These are phyloP conservation scores for Oryzias celebensis DNA, from an alignment of 2,113 vertebrate genomes.

Conservation along the genomic window DNA sequence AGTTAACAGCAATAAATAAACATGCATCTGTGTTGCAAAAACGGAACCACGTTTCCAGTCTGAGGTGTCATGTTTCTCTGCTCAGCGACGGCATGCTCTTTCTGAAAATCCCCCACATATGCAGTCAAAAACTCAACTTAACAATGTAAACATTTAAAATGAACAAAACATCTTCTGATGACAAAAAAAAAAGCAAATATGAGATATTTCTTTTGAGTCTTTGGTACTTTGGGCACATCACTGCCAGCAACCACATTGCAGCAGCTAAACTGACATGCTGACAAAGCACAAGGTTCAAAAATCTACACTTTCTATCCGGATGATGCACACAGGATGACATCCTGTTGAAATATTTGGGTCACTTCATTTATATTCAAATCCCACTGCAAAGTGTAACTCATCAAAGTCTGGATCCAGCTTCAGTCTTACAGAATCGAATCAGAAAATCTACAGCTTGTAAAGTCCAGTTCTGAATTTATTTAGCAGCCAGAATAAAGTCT, in stretches of 20 bases:
- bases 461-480: too few species aligned
- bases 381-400: too few species aligned
- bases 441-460: too few species aligned
- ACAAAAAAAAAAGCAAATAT: slow-evolving; percentile 22
- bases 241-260: slow-evolving; percentile 4
- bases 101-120: slow-evolving; percentile 3
- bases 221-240: slow-evolving; percentile 53
- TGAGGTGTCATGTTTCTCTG: slow-evolving; percentile 15
- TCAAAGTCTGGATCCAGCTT: too few species aligned
- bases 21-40: slow-evolving; percentile 57
- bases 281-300: background rate
- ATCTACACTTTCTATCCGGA: slow-evolving; percentile 16
- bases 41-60: slow-evolving; percentile 31
- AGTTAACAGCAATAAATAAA: slow-evolving; percentile 55
- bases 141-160: slow-evolving; percentile 27
- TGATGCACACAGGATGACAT: slow-evolving; percentile 37
- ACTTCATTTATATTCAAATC: too few species aligned
- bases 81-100: slow-evolving; percentile 49
- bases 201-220: slow-evolving; percentile 35
- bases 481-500: too few species aligned
- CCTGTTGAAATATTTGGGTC: too few species aligned
- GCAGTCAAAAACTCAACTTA: slow-evolving; percentile 5
- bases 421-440: too few species aligned
- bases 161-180: slow-evolving; percentile 13
- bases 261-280: slow-evolving; percentile 24